Evolutionary conservation across 2,888 invertebrate genomes (phyloP).

Genomic region (Sinotaia quadrata): DNA sequence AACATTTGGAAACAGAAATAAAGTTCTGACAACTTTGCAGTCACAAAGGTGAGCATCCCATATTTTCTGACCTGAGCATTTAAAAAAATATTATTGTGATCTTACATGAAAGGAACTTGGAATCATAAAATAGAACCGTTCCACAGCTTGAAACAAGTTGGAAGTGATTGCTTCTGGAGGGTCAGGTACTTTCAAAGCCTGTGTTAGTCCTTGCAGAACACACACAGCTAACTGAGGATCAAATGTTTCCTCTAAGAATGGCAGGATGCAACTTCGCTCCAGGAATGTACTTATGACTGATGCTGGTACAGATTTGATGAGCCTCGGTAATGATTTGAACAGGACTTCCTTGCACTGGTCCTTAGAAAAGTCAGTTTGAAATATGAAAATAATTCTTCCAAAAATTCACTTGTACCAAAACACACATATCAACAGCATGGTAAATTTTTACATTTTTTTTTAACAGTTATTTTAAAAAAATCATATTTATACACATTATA

Average conservation of each 20-base stretch:
- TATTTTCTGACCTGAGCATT: too few relatives aligned
- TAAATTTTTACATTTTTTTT: too few relatives aligned
- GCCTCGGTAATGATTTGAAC: constrained; percentile 39
- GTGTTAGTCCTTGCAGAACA: constrained; percentile 52
- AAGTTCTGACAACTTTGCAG: too few relatives aligned
- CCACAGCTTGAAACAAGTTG: constrained; percentile 48
- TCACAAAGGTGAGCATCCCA: too few relatives aligned
- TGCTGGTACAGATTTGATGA: constrained; percentile 45
- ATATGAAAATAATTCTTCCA: too few relatives aligned
- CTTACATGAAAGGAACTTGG: constrained; percentile 42
- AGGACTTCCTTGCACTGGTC: constrained; percentile 36
- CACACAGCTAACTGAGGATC: constrained; percentile 14
- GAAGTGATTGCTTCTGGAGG: constrained; percentile 60
- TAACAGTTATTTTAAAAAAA: too few relatives aligned
- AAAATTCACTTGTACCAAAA: too few relatives aligned
- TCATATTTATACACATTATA: too few relatives aligned
- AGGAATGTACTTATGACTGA: constrained; percentile 48
- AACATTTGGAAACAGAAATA: too few relatives aligned
- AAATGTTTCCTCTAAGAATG: constrained; percentile 22
- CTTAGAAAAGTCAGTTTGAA: constrained; percentile 29
- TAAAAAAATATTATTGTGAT: too few relatives aligned
- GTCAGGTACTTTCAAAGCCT: constrained; percentile 57
- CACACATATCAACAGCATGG: too few relatives aligned
- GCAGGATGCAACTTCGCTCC: constrained; percentile 36
- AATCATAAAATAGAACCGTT: constrained; percentile 43